Conservation (phyloP, 2,113 vertebrate genomes). For the Hippoglossus stenolepis region DNA sequence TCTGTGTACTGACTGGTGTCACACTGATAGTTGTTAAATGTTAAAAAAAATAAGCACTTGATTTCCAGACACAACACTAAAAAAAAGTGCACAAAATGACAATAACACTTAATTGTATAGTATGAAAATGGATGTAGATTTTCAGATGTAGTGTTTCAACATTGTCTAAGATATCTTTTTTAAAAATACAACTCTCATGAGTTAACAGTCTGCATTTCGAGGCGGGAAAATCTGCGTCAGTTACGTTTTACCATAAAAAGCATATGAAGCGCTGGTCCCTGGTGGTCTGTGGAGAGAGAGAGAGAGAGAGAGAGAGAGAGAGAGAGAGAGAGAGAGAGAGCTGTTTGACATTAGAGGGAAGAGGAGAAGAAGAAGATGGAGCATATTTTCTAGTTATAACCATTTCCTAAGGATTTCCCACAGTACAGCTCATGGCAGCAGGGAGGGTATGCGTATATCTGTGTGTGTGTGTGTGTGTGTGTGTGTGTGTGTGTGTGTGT, state of each 20-base stretch:
- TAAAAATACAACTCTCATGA: not conserved
- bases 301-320: constrained; percentile 23
- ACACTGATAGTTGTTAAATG: too few species aligned
- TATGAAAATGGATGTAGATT: too few species aligned
- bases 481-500: constrained; percentile 2
- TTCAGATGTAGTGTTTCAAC: too few species aligned
- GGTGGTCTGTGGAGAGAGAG: constrained; percentile 45
- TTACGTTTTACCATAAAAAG: constrained; percentile 18
- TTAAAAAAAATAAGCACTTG: too few species aligned
- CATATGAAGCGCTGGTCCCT: constrained; percentile 32
- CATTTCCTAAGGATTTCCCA: constrained; percentile 76
- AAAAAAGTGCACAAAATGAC: too few species aligned
- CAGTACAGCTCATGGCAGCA: constrained; percentile 47
- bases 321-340: constrained; percentile 23
- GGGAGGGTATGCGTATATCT: constrained; percentile 29
- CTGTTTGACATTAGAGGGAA: constrained; percentile 35
- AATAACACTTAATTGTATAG: too few species aligned
- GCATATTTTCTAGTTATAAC: constrained; percentile 65
- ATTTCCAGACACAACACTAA: too few species aligned
- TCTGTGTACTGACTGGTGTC: too few species aligned
- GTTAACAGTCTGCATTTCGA: not conserved
- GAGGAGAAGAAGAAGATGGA: constrained; percentile 25
- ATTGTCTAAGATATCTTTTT: too few species aligned
- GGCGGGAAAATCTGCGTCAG: not conserved
- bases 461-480: constrained; percentile 23